Evolutionary conservation across 2,113 vertebrate genomes (phyloP), one percentile per base, ranked within the genome.

Genomic region (Quiscalus mexicanus): DNA sequence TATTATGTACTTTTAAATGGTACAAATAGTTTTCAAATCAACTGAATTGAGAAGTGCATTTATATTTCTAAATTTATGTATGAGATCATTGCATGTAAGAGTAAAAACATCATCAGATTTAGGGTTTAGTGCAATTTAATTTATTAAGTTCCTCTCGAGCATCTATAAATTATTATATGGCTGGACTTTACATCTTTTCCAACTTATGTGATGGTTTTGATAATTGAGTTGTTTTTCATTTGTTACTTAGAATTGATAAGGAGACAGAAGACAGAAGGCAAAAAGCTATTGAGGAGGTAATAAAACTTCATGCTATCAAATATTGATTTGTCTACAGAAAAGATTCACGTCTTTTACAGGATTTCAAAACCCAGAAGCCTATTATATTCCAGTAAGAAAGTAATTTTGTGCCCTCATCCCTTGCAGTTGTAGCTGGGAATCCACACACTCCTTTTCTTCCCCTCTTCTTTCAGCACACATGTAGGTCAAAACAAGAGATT

Each of bases 231-330:
- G 17, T 95, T 96, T 95, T 94, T 97, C 45, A 92, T 96, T 98
- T 95, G 65, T 92, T 96, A 68, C 91, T 81, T 97, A 99, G 99
- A 97, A 97, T 91, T 82, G 99, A 99, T 98, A 98, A 98, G 89
- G 99, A 99, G 59, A 98, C 98, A 88, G 99, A 99, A 97, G 99
- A 99, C 94, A 99, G 99, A 97, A 98, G 98, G 91, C 99, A 99
- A 95, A 98, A 98, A 97, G 99, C 99, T 35, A 99, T 99, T 93
- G 99, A 99, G 95, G 99, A 99, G 98, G 99, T 99, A 98, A 98
- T 89, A 78, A 83, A 90, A 31, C 44, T 93, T 65, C 33, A 2
- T 70, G 23, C 27, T 84, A 14, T 83, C 60, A 78, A 37, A 12
- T 63, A 62, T 2, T 80, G 47, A 30, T 88, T 76, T 73, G 35